Evolutionary conservation across 2,888 invertebrate genomes (phyloP).

Genomic region (Rhorus exstirpatorius): DNA sequence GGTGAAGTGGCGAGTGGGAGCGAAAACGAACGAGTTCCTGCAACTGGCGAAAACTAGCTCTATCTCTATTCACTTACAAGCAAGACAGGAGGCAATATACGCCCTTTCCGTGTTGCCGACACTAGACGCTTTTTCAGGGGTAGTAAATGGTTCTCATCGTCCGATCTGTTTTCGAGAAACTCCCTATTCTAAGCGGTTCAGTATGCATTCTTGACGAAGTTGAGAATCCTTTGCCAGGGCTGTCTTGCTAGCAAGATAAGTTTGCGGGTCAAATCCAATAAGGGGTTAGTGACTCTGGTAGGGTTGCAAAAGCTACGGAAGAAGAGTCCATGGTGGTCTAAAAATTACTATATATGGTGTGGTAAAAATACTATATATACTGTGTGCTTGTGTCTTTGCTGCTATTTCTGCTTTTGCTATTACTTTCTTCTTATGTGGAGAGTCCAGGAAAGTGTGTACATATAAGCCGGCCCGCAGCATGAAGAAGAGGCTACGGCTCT

Average conservation of each 20-base stretch:
- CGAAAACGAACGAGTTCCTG: constrained; percentile 61
- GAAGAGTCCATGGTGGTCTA: constrained; percentile 48
- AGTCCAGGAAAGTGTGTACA: constrained; percentile 67
- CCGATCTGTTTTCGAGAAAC: constrained; percentile 64
- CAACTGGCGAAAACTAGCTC: constrained; percentile 62
- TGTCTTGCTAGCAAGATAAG: constrained; percentile 67
- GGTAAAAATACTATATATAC: no score
- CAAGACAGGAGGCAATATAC: constrained; percentile 71
- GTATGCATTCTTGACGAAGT: constrained; percentile 46
- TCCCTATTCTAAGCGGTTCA: constrained; percentile 23
- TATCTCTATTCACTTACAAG: constrained; percentile 67
- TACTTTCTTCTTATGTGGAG: constrained; percentile 53
- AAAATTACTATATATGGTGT: background rate
- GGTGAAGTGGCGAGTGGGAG: constrained; percentile 55
- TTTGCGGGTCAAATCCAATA: constrained; percentile 76
- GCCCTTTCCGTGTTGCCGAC: constrained; percentile 68
- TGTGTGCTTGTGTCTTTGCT: constrained; percentile 35
- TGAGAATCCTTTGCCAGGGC: constrained; percentile 63
- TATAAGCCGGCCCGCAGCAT: constrained; percentile 42
- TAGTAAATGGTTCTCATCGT: constrained; percentile 69
- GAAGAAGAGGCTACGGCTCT: constrained; percentile 33
- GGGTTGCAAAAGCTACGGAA: constrained; percentile 51
- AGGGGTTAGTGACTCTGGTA: constrained; percentile 69
- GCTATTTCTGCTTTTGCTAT: constrained; percentile 60
- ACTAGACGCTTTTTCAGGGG: constrained; percentile 49